Evolutionary conservation across 1,140 invertebrate genomes (phyloP), one percentile per base, ranked within the genome.

Genomic region (Diprion similis): DNA sequence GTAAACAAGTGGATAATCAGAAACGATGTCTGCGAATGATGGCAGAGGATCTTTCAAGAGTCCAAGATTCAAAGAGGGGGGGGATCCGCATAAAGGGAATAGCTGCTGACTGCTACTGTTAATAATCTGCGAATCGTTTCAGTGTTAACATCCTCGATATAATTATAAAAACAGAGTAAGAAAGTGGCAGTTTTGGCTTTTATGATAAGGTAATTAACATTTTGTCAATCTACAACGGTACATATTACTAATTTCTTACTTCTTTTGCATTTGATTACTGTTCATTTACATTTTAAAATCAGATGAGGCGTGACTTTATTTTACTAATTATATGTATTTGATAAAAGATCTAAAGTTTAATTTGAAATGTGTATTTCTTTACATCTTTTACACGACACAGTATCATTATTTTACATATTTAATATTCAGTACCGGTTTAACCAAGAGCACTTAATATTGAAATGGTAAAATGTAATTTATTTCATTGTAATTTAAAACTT

Each of bases 41-140:
- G 51, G 69, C 66, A 64, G 47, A 69, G 13, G 73, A 77, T 37
- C 66, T 72, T 72, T 65, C 75, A 73, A 68, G 72, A 78, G 67
- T 77, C 47, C 65, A 77, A 75, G 70, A 67, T 72, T 24, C 75
- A 73, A 78, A 77, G 78, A 76, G 79, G 76, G 73, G 80, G 72
- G 80, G 76, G 75, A 78, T 71, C 65, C 73, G 73, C 83, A 86
- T 87, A 87, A 85, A 84, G 86, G 78, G 81, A 84, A 85, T 83
- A 80, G 85, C 79, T 74, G 75, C 76, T 83, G 78, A 79, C 80
- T 76, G 76, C 69, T 72, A 78, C 66, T 71, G 77, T 75, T 85
- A 81, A 73, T 82, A 82, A 77, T 81, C 75, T 74, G 73, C 68
- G 75, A 78, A 78, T 77, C 77, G 78, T 81, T 83, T 73, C 67